Conservation (phyloP, 2,888 invertebrate species). For the Clistopyga incitator region DNA sequence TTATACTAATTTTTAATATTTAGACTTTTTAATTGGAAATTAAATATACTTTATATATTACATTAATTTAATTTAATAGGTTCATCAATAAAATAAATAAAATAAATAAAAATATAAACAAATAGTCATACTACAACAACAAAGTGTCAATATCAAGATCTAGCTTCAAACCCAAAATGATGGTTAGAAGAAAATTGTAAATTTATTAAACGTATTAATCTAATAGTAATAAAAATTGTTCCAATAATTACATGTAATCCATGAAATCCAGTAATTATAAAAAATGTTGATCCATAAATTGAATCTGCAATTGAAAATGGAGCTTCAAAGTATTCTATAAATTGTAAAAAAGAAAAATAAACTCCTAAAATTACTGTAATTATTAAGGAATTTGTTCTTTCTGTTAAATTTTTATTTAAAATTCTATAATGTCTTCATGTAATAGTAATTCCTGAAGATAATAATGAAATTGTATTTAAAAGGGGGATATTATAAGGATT, state of each 20-base stretch:
- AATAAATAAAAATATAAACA: conserved; percentile 88
- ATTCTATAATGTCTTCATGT: conserved; percentile 88
- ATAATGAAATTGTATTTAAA: conserved; percentile 90
- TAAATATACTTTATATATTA: conserved; percentile 89
- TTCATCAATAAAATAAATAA: too few relatives aligned
- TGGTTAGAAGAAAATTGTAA: conserved; percentile 68
- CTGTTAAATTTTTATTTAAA: conserved; percentile 84
- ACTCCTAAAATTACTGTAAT: conserved; percentile 87
- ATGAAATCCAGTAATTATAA: conserved; percentile 91
- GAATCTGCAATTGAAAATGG: conserved; percentile 87
- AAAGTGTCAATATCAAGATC: conserved; percentile 90
- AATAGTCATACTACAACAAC: conserved; percentile 87
- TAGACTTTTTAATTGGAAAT: conserved; percentile 90
- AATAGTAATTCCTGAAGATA: conserved; percentile 89
- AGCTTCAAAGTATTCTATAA: conserved; percentile 89
- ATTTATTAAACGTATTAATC: conserved; percentile 26
- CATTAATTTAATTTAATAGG: conserved; percentile 85
- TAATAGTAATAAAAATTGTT: conserved; percentile 85
- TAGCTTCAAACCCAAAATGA: conserved; percentile 88
- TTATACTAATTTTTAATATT: conserved; percentile 86
- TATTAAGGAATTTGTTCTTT: conserved; percentile 83
- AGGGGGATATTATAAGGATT: conserved; percentile 90
- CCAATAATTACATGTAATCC: conserved; percentile 87
- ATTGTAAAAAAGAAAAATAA: conserved; percentile 89
- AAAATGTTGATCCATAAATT: conserved; percentile 89